phyloP scores from a whole-genome alignment of 2,797 vertebrate species.

The Botia kubotai region DNA sequence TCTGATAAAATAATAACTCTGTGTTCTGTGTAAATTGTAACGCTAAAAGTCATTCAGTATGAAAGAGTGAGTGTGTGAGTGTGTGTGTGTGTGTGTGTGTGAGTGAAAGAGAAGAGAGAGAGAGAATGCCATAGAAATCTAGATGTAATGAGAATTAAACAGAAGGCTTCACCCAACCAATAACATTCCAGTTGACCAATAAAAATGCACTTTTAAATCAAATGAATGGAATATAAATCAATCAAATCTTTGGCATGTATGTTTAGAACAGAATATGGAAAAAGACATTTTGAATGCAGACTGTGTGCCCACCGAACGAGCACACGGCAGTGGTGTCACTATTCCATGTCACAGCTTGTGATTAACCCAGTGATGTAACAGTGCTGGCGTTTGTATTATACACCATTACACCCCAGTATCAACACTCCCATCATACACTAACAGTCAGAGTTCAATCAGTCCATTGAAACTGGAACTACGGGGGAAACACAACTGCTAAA shows the following conservation, averaged over 20 bases:
- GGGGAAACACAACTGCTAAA: slow-evolving; percentile 51
- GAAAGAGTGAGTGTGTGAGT: no score
- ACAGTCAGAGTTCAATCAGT: slow-evolving; percentile 54
- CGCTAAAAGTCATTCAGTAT: no score
- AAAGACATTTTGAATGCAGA: no score
- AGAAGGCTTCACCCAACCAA: background rate
- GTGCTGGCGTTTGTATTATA: slow-evolving; percentile 54
- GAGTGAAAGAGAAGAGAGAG: background rate
- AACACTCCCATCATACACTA: slow-evolving; percentile 48
- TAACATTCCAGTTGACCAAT: background rate
- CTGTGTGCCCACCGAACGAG: no score
- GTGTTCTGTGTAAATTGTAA: no score
- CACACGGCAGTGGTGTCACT: background rate
- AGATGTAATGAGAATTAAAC: background rate
- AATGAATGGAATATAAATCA: background rate
- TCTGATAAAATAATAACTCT: background rate
- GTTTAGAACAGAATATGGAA: background rate
- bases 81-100: no score
- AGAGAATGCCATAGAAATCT: background rate
- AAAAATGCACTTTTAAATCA: background rate
- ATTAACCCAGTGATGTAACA: slow-evolving; percentile 49
- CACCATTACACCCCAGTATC: slow-evolving; percentile 47
- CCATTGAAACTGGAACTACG: slow-evolving; percentile 28
- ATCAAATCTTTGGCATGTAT: slow-evolving; percentile 20
- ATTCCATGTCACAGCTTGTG: slow-evolving; percentile 23